Evolutionary conservation across 2,113 vertebrate genomes (phyloP), one percentile per base, ranked within the genome.

Genomic region (Petrocephalus zakoni): DNA sequence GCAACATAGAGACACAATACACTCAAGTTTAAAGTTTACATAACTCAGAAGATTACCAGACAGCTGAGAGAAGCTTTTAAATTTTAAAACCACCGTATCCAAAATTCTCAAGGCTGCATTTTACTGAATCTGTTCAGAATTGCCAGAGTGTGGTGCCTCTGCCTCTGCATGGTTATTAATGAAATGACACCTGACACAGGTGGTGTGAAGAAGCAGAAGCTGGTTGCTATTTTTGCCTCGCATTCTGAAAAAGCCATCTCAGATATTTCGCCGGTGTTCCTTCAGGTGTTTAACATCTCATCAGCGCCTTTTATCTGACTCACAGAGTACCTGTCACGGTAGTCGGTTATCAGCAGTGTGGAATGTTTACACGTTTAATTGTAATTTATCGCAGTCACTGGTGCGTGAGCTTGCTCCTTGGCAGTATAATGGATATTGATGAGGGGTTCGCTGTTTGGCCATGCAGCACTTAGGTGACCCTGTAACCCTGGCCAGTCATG

Each of bases 401-500:
- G n/a, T 25, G 83, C 19, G 13, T 52, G 83, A 9, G 25, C 22
- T 51, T 11, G 9, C 37, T 25, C 47, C 9, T 25, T 46, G 37
- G 82, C 83, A 34, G n/a, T 52, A 47, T 85, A 85, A 85, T 85
- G n/a, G 83, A 85, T 25, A 85, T 85, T 13, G 25, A 53, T 85
- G 51, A 34, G 49, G 49, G n/a, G n/a, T 25, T 51, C 21, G 11
- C n/a, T 25, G 83, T 5, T 51, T 84, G 82, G 47, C 42, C 1
- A 11, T 49, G 47, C 49, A 5, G 49, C 7, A 49, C 83, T 53
- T 85, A 6, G 83, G n/a, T 85, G 46, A 53, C 49, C 9, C 22
- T 52, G 11, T 15, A 49, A 15, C 42, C 42, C 42, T 2, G 42
- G 42, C 42, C 42, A 3, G 42, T 42, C 42, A 1, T 42, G 42